Percentiles rank a stretch among this genome's conserved stretches.
Evolutionary conservation across 2,888 invertebrate species (phyloP).

Genomic region (Lissonota sp.): DNA sequence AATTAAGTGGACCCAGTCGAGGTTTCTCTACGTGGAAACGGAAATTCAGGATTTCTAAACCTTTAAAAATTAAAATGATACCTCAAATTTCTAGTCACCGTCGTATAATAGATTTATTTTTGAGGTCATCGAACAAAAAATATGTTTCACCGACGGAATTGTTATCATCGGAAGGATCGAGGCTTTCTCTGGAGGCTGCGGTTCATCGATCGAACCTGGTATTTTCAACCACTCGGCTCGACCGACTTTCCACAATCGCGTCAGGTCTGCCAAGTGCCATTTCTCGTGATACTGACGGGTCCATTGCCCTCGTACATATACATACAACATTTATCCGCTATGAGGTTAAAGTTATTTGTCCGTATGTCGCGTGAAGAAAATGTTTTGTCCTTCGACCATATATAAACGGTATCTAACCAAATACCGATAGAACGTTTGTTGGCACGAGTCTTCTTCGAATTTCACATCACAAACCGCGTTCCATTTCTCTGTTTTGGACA

Average conservation of each 20-base stretch:
- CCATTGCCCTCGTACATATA: constrained; percentile 25
- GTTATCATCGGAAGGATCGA: no score
- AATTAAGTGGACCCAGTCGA: no score
- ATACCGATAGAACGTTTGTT: constrained; percentile 37
- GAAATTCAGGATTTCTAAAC: no score
- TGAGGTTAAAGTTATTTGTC: constrained; percentile 43
- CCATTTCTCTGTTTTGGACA: constrained; percentile 61
- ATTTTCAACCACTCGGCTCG: constrained; percentile 53
- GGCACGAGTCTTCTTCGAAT: constrained; percentile 58
- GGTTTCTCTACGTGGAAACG: no score
- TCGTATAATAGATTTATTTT: no score
- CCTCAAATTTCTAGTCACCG: no score
- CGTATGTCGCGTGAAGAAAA: constrained; percentile 34
- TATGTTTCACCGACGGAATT: no score
- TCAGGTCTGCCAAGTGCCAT: constrained; percentile 57
- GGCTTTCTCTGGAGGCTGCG: constrained; percentile 46
- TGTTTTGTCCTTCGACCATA: constrained; percentile 35
- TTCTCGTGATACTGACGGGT: constrained; percentile 50
- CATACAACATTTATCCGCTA: constrained; percentile 6
- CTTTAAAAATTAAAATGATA: no score
- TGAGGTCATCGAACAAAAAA: no score
- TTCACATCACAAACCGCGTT: constrained; percentile 60
- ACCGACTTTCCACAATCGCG: constrained; percentile 62
- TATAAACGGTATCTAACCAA: constrained; percentile 10
- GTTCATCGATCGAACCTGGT: constrained; percentile 51